Evolutionary conservation across 2,797 vertebrate species (phyloP), one percentile per base, ranked within the genome.

Genomic region (Alosa sapidissima): DNA sequence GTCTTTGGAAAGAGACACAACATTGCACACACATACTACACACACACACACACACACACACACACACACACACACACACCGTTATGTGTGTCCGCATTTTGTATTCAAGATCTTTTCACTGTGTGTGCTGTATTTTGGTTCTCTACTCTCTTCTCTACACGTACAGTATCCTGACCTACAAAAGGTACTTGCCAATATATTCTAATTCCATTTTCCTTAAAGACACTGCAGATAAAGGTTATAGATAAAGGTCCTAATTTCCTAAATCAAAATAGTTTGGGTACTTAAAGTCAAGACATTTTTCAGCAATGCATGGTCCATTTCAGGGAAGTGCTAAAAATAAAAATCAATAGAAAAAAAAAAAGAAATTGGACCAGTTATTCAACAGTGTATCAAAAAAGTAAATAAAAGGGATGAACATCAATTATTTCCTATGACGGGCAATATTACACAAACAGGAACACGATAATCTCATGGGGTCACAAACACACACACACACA

Each of bases 231-330:
- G 16, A 54, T 13, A 54, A 54, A 60, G n/a, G 55, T 21, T 4
- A n/a, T 4, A 21, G 55, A 41, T 78, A 78, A 47, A 78, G 36
- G 72, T 78, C 72, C 19, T 47, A 75, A 75, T 78, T 78, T 33
- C 41, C 36, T 47, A 78, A 78, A 78, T 78, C 2, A 78, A 16
- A 78, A 78, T 14, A 41, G 33, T 78, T 78, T 78, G 72, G 72
- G 72, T 78, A 75, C 51, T 13, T 52, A 68, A 33, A 19, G 13
- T 41, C 19, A 45, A 21, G 72, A 78, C 4, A 36, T 72, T 72
- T 72, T 78, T 78, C 72, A 78, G 72, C 36, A 78, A 78, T 8
- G 9, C 58, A 24, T 78, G 72, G 72, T 78, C 72, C 72, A 78
- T 47, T 14, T 78, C 1, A 45, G 72, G 41, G 72, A 78, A 78